Evolutionary conservation across 2,113 vertebrate genomes (phyloP), one percentile per base, ranked within the genome.

Genomic region (Montifringilla adamsi): DNA sequence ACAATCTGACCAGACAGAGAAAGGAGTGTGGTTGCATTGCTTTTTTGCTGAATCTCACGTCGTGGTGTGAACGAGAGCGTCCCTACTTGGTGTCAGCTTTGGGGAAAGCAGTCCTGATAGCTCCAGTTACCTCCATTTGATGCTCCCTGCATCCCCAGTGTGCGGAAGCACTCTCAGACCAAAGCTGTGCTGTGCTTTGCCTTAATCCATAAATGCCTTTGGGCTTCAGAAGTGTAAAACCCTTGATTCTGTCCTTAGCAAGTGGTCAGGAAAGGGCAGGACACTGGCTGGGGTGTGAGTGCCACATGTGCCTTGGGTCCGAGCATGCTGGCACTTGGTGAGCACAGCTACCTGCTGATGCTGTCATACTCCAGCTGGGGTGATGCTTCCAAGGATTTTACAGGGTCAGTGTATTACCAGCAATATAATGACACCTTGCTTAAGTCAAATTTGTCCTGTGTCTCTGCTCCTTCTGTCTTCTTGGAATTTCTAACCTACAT

Each of bases 161-260:
- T 4, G 0, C 0, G 0, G 31, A 47, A 64, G 31, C 2, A 0
- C 26, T 24, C 44, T 16, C 41, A 35, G 46, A 24, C 44, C 0
- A 1, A 39, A 43, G 49, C 63, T 76, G 52, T 52, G 37, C 39
- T 52, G 31, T 37, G 4, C 60, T 90, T 62, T 43, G 15, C 39
- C 43, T 53, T 53, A 8, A 15, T 35, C 43, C 49, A 9, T 20
- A 20, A 55, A 63, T 15, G 26, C 28, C 28, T 44, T 76, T 19
- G 44, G 49, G 13, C 73, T 50, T 26, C 77, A 24, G 3, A 44
- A 49, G 14, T 3, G 10, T 28, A 5, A 41, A 35, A 17, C 11
- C 4, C 1, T 0, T 5, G 6, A 7, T 62, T 31, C 12, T 76
- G 37, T 49, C 43, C 43, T 53, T 39, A 43, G 73, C 47, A n/a